A percentile compares a stretch with the other conserved stretches of the same genome.
phyloP scores from a whole-genome alignment of 2,888 invertebrate species.

The Schrankia costaestrigalis region DNA sequence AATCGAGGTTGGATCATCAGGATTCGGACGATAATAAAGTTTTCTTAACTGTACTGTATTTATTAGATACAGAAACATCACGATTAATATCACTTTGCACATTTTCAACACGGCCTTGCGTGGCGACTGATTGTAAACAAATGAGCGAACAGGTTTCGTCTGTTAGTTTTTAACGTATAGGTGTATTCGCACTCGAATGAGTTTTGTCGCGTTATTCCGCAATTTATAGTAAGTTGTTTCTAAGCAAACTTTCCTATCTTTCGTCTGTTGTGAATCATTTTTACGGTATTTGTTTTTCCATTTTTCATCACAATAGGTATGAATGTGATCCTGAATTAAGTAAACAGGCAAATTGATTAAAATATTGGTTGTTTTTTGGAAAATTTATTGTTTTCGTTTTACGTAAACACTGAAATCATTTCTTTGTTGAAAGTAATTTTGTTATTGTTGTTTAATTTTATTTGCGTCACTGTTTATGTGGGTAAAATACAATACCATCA shows the following conservation, averaged over 20 bases:
- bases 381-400: too few relatives aligned
- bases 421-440: too few relatives aligned
- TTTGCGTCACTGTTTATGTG: too few relatives aligned
- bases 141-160: constrained; percentile 23
- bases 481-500: too few relatives aligned
- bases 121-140: constrained; percentile 27
- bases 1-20: constrained; percentile 44
- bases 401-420: too few relatives aligned
- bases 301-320: background rate
- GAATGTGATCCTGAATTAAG: too few relatives aligned
- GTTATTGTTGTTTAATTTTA: too few relatives aligned
- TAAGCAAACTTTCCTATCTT: constrained; percentile 16
- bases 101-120: constrained; percentile 30
- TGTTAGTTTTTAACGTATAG: constrained; percentile 12
- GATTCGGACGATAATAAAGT: constrained; percentile 39
- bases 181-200: constrained; percentile 24
- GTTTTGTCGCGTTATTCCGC: constrained; percentile 18
- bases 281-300: background rate
- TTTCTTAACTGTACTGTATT: constrained; percentile 20
- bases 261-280: constrained; percentile 14
- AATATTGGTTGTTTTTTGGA: too few relatives aligned
- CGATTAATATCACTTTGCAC: constrained; percentile 14
- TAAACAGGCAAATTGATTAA: too few relatives aligned
- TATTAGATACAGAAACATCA: constrained; percentile 22
- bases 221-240: constrained; percentile 19